phyloP scores from a whole-genome alignment of 2,888 invertebrate species.

The Brenthis ino region DNA sequence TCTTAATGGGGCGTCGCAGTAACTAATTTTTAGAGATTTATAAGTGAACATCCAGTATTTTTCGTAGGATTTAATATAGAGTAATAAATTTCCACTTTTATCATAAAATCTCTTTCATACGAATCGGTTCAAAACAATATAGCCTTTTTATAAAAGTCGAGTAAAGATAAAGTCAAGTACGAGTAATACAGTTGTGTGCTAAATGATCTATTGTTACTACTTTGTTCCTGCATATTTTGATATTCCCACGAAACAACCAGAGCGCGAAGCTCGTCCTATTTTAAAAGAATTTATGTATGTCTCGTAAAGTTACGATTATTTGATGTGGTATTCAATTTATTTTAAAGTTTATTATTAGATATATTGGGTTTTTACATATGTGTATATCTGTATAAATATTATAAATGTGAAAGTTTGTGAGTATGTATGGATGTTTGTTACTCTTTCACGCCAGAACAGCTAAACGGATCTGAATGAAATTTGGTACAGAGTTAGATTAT shows the following conservation, averaged over 20 bases:
- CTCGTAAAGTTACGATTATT: constrained; percentile 10
- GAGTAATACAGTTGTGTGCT: constrained; percentile 23
- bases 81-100: too few relatives aligned
- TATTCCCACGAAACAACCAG: constrained; percentile 57
- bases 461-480: too few relatives aligned
- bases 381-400: too few relatives aligned
- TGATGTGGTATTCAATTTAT: constrained; percentile 31
- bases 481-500: too few relatives aligned
- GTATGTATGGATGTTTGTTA: too few relatives aligned
- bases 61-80: too few relatives aligned
- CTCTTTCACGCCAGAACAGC: too few relatives aligned
- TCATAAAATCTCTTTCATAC: background rate
- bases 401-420: too few relatives aligned
- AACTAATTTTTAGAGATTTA: too few relatives aligned
- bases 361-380: background rate
- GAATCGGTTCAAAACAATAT: background rate
- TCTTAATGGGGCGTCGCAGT: too few relatives aligned
- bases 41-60: too few relatives aligned
- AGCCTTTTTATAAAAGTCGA: constrained; percentile 1
- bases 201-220: constrained; percentile 22
- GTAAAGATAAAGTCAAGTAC: constrained; percentile 21
- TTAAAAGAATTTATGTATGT: constrained; percentile 26
- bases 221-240: constrained; percentile 45
- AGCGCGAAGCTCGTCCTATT: constrained; percentile 46
- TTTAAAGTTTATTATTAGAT: background rate